phyloP scores from a whole-genome alignment of 2,113 vertebrate genomes.

The Brienomyrus brachyistius region DNA sequence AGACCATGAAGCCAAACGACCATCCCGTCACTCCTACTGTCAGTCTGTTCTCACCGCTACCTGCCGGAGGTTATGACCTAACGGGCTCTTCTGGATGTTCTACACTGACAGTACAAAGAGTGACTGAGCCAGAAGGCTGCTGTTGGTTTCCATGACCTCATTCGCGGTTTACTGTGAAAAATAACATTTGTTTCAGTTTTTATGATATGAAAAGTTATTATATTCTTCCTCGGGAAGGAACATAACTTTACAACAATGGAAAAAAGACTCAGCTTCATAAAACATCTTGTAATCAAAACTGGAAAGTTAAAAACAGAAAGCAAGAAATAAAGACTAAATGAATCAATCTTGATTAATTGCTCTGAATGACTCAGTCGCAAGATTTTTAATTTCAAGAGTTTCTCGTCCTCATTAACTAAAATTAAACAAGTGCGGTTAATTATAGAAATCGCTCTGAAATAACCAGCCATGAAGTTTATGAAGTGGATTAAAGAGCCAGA shows the following conservation, averaged over 20 bases:
- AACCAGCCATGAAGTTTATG: neutral
- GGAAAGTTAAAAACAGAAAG: constrained; percentile 10
- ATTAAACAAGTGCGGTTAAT: constrained; percentile 11
- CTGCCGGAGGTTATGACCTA: neutral
- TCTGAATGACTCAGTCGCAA: constrained; percentile 5
- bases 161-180: neutral
- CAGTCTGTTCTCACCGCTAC: neutral
- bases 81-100: neutral
- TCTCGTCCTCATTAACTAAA: constrained; percentile 10
- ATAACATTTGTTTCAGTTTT: neutral
- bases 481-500: neutral
- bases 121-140: neutral
- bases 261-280: neutral
- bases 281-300: neutral
- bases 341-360: constrained; percentile 4
- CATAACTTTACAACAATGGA: neutral
- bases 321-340: neutral
- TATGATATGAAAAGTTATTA: constrained; percentile 6
- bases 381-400: constrained; percentile 10
- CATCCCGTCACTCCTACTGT: neutral
- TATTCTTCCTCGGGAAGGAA: neutral
- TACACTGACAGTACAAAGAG: neutral
- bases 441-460: neutral
- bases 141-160: neutral
- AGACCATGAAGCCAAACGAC: neutral